These are phyloP conservation scores for Ornithoptera alexandrae DNA, from an alignment of 2,888 invertebrate species.

Conservation along the genomic window DNA sequence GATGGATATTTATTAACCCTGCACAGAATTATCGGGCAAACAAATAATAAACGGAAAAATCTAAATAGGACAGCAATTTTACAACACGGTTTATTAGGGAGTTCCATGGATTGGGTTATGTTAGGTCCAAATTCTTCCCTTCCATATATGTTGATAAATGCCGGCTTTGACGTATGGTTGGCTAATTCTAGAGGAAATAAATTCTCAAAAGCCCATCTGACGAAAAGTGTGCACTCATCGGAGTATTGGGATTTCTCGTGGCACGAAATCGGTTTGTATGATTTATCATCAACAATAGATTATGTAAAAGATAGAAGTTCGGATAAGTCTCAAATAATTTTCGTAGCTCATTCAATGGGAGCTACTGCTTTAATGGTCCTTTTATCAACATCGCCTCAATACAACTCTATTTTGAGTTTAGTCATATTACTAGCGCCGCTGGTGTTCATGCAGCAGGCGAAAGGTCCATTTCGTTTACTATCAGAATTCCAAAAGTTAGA, in stretches of 20 bases:
- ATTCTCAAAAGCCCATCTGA: constrained; percentile 45
- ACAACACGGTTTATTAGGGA: constrained; percentile 51
- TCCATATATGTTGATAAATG: constrained; percentile 67
- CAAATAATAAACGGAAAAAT: background rate
- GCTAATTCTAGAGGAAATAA: constrained; percentile 60
- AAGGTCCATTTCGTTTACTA: constrained; percentile 47
- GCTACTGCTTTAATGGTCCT: constrained; percentile 49
- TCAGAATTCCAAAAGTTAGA: constrained; percentile 39
- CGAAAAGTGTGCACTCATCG: constrained; percentile 29
- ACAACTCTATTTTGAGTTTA: constrained; percentile 44
- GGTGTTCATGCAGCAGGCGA: constrained; percentile 47
- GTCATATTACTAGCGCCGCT: constrained; percentile 50
- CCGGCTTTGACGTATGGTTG: constrained; percentile 79
- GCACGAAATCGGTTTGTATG: constrained; percentile 55
- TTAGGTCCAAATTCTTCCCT: constrained; percentile 45
- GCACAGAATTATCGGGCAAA: constrained; percentile 41
- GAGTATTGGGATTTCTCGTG: constrained; percentile 55
- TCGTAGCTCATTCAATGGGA: constrained; percentile 54
- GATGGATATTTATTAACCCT: constrained; percentile 50
- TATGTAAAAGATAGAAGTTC: constrained; percentile 41
- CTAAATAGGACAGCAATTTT: constrained; percentile 40
- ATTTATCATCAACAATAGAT: constrained; percentile 47
- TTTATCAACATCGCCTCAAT: constrained; percentile 43
- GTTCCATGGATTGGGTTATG: constrained; percentile 53
- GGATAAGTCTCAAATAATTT: constrained; percentile 40